These are phyloP conservation scores for Drosophila carrolli DNA, from an alignment of 1,140 invertebrate species.

Conservation along the genomic window DNA sequence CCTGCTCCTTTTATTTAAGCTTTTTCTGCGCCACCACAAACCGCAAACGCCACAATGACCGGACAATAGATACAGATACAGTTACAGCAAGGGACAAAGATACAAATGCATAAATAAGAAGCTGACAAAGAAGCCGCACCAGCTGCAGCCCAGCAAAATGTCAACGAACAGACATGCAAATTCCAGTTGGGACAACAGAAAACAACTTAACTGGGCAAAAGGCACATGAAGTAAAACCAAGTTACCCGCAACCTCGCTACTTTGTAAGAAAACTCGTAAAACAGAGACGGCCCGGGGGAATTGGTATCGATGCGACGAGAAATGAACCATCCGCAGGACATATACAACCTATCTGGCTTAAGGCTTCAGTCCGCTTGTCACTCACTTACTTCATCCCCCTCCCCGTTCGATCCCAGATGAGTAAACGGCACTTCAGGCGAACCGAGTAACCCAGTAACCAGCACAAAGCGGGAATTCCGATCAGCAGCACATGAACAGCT, in stretches of 20 bases:
- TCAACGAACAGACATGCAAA: constrained; percentile 53
- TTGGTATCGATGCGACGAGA: constrained; percentile 18
- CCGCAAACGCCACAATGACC: constrained; percentile 8
- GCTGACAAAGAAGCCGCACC: constrained; percentile 49
- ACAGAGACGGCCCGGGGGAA: constrained; percentile 6
- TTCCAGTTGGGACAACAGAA: constrained; percentile 32
- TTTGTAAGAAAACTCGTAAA: constrained; percentile 22
- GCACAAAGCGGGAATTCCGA: constrained; percentile 35
- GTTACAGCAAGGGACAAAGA: constrained; percentile 8
- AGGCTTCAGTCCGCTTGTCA: constrained; percentile 7
- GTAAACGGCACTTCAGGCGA: constrained; percentile 35
- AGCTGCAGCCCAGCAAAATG: constrained; percentile 35
- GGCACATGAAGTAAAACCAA: constrained; percentile 26
- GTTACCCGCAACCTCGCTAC: constrained; percentile 33
- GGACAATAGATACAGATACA: constrained; percentile 26
- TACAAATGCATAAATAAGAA: constrained; percentile 47
- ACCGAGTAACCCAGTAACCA: constrained; percentile 17
- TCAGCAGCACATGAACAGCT: constrained; percentile 8
- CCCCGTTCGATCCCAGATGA: constrained; percentile 31
- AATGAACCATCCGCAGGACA: constrained; percentile 7
- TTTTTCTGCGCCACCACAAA: neutral
- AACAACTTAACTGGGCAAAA: constrained; percentile 27
- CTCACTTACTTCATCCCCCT: constrained; percentile 10
- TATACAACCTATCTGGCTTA: constrained; percentile 8
- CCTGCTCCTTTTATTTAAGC: neutral